Percentiles rank a stretch among this genome's conserved stretches.
These are phyloP conservation scores for Hydriomena furcata DNA, from an alignment of 2,888 invertebrate genomes.

Conservation along the genomic window DNA sequence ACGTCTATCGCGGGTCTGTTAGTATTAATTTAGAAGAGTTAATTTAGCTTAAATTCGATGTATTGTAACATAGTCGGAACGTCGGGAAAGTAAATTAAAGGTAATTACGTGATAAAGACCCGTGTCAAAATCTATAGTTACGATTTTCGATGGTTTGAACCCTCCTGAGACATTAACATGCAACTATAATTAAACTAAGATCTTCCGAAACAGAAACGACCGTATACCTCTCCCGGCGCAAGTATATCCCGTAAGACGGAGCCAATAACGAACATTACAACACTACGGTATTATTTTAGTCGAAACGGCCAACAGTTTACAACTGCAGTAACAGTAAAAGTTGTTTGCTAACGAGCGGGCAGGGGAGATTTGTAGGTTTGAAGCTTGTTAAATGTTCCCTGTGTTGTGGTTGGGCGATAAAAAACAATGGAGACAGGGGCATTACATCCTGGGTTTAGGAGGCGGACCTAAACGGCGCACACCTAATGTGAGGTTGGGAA, in stretches of 20 bases:
- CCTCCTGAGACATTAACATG: no score
- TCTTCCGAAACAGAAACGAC: not conserved
- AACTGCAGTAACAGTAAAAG: constrained; percentile 66
- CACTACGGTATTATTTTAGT: constrained; percentile 51
- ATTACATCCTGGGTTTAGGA: constrained; percentile 25
- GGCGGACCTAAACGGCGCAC: constrained; percentile 18
- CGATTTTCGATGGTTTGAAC: no score
- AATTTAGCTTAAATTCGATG: no score
- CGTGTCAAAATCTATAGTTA: no score
- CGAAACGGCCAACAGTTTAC: constrained; percentile 54
- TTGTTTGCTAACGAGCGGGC: constrained; percentile 57
- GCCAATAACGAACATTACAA: constrained; percentile 19
- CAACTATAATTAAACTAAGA: no score
- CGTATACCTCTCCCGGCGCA: not conserved
- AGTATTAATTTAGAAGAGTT: no score
- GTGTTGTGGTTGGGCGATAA: constrained; percentile 40
- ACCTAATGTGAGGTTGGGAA: constrained; percentile 24
- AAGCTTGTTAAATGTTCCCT: constrained; percentile 49
- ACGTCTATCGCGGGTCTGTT: no score
- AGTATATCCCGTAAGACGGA: constrained; percentile 10
- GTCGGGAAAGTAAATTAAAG: no score
- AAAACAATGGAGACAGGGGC: constrained; percentile 37
- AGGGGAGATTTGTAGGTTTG: constrained; percentile 54
- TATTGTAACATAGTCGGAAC: no score
- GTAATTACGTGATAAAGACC: no score